Conservation (phyloP, 2,888 invertebrate species). For the Drosophila eohydei region DNA sequence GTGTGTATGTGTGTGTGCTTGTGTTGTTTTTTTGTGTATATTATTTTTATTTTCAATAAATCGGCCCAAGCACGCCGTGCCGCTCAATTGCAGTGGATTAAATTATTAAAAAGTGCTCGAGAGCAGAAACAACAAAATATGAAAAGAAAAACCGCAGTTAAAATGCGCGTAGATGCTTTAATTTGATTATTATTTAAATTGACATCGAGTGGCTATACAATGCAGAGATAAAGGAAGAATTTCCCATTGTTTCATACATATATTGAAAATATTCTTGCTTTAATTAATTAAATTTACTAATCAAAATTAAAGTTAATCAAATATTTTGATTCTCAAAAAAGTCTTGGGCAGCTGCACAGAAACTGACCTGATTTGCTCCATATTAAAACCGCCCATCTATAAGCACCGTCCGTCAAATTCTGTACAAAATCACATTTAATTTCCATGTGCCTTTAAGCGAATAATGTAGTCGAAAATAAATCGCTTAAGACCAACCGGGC, state of each 20-base stretch:
- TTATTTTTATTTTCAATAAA: constrained; percentile 76
- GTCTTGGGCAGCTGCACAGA: not conserved
- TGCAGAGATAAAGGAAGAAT: not conserved
- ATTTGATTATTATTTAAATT: constrained; percentile 78
- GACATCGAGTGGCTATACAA: constrained; percentile 14
- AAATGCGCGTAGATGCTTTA: constrained; percentile 62
- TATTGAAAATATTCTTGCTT: not conserved
- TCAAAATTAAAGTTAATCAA: not conserved
- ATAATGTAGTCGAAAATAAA: constrained; percentile 53
- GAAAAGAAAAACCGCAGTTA: constrained; percentile 38
- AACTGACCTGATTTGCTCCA: not conserved
- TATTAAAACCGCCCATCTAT: constrained; percentile 16
- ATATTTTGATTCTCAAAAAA: not conserved
- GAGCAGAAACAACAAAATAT: constrained; percentile 42
- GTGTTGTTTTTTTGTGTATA: constrained; percentile 18
- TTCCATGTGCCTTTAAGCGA: constrained; percentile 45
- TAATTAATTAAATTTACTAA: not conserved
- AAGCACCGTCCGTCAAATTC: constrained; percentile 64
- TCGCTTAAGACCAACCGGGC: constrained; percentile 57
- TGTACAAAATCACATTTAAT: constrained; percentile 55
- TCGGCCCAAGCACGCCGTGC: constrained; percentile 59
- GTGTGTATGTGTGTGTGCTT: not conserved
- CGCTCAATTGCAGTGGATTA: constrained; percentile 79
- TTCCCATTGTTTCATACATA: not conserved
- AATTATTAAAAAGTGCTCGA: constrained; percentile 72